Percentiles rank a stretch among this genome's conserved stretches.
Evolutionary conservation across 2,888 invertebrate species (phyloP).

Genomic region (Hypena proboscidalis): DNA sequence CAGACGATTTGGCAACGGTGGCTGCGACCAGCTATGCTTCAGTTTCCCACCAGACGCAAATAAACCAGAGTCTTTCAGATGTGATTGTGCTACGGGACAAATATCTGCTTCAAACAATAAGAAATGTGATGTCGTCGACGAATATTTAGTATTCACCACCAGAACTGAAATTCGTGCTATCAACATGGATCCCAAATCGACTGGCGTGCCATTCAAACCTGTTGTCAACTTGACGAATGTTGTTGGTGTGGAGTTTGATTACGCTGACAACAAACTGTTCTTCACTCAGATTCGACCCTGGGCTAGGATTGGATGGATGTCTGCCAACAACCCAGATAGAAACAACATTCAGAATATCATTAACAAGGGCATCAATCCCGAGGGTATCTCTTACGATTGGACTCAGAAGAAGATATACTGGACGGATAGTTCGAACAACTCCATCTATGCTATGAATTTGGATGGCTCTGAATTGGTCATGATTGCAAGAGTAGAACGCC

Average conservation of each 20-base stretch:
- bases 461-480: constrained; percentile 95
- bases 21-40: constrained; percentile 98
- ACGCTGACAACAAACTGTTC: constrained; percentile 92
- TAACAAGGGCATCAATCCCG: constrained; percentile 94
- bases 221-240: constrained; percentile 95
- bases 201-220: constrained; percentile 93
- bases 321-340: constrained; percentile 88
- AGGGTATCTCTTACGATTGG: constrained; percentile 99
- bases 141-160: constrained; percentile 97
- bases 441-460: constrained; percentile 97
- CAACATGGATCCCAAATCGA: constrained; percentile 93
- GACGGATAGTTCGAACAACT: constrained; percentile 98
- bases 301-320: constrained; percentile 94
- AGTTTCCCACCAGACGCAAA: constrained; percentile 91
- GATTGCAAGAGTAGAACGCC: constrained; percentile 96
- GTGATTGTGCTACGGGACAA: constrained; percentile 97
- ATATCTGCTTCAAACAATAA: constrained; percentile 87
- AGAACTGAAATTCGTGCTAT: constrained; percentile 96
- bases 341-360: constrained; percentile 88
- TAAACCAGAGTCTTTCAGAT: constrained; percentile 86
- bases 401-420: constrained; percentile 98
- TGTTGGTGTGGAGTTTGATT: constrained; percentile 98
- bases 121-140: constrained; percentile 93
- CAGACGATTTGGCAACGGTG: constrained; percentile 89
- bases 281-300: constrained; percentile 97